Evolutionary conservation across 1,140 invertebrate genomes (phyloP).

Genomic region (Heliconius melpomene): DNA sequence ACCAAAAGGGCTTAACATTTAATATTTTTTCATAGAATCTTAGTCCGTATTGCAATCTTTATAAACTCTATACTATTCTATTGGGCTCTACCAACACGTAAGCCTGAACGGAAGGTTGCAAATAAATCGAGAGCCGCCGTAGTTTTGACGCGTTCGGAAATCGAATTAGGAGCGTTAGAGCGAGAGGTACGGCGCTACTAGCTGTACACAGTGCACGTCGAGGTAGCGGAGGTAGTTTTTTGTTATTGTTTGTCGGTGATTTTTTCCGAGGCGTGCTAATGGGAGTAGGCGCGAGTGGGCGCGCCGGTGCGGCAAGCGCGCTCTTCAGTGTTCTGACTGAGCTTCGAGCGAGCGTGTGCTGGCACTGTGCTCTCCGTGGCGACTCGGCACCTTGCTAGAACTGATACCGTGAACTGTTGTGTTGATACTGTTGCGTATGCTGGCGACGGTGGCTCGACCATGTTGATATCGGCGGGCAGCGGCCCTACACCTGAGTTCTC

Average conservation of each 20-base stretch:
- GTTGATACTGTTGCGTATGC: conserved; percentile 61
- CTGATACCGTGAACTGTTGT: conserved; percentile 59
- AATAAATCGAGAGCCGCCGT: conserved; percentile 72
- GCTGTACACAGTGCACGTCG: conserved; percentile 49
- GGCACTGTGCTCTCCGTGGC: conserved; percentile 52
- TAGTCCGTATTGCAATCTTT: conserved; percentile 36
- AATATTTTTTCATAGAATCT: conserved; percentile 33
- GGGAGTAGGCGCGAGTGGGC: conserved; percentile 79
- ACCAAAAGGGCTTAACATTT: conserved; percentile 48
- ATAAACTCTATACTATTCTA: conserved; percentile 27
- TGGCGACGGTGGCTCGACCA: conserved; percentile 69
- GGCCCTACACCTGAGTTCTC: conserved; percentile 80
- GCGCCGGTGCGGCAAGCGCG: conserved; percentile 75
- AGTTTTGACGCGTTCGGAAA: conserved; percentile 80
- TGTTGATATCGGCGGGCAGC: conserved; percentile 80
- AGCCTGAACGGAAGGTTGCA: conserved; percentile 73
- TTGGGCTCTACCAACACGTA: conserved; percentile 34
- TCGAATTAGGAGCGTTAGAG: conserved; percentile 80
- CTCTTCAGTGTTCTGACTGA: conserved; percentile 80
- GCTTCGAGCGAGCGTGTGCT: conserved; percentile 77
- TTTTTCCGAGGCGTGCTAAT: conserved; percentile 79
- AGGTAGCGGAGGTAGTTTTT: conserved; percentile 74
- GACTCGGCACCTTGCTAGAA: conserved; percentile 42
- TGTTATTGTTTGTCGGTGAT: conserved; percentile 77
- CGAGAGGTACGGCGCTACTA: conserved; percentile 61